These are phyloP conservation scores for Antechinus flavipes DNA, from an alignment of 2,113 vertebrate genomes.

Conservation along the genomic window DNA sequence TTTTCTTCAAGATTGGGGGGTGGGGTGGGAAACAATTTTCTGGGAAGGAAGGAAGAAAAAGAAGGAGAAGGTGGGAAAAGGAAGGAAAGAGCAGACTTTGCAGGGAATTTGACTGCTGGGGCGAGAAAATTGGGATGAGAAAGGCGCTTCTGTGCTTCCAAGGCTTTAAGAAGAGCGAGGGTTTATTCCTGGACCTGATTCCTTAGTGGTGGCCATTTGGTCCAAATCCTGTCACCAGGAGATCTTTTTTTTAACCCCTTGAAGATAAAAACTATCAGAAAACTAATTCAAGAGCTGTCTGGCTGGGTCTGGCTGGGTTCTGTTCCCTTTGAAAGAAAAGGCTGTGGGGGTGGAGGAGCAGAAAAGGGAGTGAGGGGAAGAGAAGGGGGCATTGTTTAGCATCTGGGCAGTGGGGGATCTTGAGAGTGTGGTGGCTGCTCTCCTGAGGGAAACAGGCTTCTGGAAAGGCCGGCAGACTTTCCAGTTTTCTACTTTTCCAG, in stretches of 20 bases:
- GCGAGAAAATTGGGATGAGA: not conserved
- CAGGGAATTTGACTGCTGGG: not conserved
- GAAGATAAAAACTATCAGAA: accelerated
- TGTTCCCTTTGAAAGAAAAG: not conserved
- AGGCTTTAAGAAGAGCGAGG: not conserved
- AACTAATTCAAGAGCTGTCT: accelerated
- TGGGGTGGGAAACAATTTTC: not conserved
- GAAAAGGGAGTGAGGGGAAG: not conserved
- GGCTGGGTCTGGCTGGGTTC: no score
- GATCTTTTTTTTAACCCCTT: not conserved
- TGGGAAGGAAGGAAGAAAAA: not conserved
- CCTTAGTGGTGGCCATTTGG: accelerated
- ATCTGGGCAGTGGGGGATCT: not conserved
- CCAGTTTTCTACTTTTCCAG: no score
- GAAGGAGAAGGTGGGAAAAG: accelerated
- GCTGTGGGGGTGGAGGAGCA: not conserved
- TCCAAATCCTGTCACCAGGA: not conserved
- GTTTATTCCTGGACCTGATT: not conserved
- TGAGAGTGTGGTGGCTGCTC: not conserved
- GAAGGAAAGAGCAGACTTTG: not conserved
- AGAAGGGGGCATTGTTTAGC: not conserved
- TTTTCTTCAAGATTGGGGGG: not conserved
- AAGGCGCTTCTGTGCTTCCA: not conserved
- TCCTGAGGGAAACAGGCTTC: not conserved
- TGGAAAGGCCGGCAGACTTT: not conserved